A percentile compares a stretch with the other conserved stretches of the same genome.
Conservation (phyloP, 2,797 vertebrate genomes). For the Spinibarbus caldwelli region DNA sequence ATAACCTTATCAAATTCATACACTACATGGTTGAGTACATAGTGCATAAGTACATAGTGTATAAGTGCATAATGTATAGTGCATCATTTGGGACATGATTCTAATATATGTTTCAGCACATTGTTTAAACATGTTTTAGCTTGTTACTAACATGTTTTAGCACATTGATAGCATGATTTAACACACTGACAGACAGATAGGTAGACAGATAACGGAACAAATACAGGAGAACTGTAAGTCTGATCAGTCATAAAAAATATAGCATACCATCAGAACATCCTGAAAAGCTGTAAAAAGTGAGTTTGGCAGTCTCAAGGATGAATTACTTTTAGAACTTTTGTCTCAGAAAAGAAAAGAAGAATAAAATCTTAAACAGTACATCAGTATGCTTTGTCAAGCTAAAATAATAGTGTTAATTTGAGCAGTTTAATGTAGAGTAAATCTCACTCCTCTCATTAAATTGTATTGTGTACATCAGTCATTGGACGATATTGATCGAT, state of each 20-base stretch:
- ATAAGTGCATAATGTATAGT: too few relatives aligned
- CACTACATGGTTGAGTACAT: too few relatives aligned
- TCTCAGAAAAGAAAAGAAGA: background rate
- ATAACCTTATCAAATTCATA: too few relatives aligned
- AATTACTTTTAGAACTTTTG: background rate
- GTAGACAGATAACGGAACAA: background rate
- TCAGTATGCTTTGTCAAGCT: background rate
- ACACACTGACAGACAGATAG: background rate
- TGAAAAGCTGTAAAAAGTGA: background rate
- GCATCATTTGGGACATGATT: too few relatives aligned
- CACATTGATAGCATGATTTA: background rate
- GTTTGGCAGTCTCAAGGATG: background rate
- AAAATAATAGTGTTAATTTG: background rate
- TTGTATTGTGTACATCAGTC: background rate
- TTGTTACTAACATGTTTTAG: background rate
- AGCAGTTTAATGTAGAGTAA: background rate
- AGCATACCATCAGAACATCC: background rate
- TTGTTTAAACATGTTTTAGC: too few relatives aligned
- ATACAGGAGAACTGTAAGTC: background rate
- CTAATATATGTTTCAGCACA: background rate
- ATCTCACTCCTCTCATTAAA: background rate
- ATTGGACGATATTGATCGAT: background rate
- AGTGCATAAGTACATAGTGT: too few relatives aligned
- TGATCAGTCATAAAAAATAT: too few relatives aligned
- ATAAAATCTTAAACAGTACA: background rate